Evolutionary conservation across 2,888 invertebrate species (phyloP).

Genomic region (Gastrophysa polygoni): DNA sequence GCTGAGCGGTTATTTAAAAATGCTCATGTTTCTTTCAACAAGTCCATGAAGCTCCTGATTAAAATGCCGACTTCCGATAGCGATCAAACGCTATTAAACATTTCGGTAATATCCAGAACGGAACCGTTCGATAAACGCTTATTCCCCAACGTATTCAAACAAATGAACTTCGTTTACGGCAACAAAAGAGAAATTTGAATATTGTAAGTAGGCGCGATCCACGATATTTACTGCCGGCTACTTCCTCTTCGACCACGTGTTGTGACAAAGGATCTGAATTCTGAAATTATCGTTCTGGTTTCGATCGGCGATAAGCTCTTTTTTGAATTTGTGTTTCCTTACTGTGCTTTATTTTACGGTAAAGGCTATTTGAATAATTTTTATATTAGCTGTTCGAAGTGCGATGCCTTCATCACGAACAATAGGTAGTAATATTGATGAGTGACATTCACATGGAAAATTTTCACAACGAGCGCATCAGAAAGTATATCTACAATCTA

Average conservation of each 20-base stretch:
- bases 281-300: not conserved
- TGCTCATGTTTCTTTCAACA: not conserved
- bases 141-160: not conserved
- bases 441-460: too few species aligned
- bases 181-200: slow-evolving; percentile 23
- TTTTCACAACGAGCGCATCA: too few species aligned
- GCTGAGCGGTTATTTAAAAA: not conserved
- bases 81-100: not conserved
- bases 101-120: not conserved
- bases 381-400: not conserved
- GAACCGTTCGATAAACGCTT: not conserved
- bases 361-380: not conserved
- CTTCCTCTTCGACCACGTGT: slow-evolving; percentile 21
- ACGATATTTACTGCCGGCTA: slow-evolving; percentile 13
- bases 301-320: not conserved
- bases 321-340: not conserved
- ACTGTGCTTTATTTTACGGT: not conserved
- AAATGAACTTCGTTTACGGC: slow-evolving; percentile 12
- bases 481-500: too few species aligned
- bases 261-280: slow-evolving; percentile 6
- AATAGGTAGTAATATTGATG: not conserved
- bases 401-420: not conserved
- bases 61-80: not conserved
- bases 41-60: not conserved
- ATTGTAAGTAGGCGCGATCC: slow-evolving; percentile 20